A percentile compares a stretch with the other conserved stretches of the same genome.
Conservation (phyloP, 2,113 vertebrate species). For the Halichoerus grypus region DNA sequence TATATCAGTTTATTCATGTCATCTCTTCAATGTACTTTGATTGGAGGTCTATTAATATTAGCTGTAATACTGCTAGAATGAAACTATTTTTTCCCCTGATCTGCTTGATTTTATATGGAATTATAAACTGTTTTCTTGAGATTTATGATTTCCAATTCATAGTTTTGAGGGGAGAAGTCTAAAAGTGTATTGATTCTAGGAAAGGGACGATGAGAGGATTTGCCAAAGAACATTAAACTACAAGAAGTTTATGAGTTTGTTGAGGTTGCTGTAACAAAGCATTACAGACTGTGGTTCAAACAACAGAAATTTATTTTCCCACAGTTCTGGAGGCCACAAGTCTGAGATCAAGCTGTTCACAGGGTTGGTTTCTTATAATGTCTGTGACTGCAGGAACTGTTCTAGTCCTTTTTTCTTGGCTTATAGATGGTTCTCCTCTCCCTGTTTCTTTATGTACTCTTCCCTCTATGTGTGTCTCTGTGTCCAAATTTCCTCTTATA, state of each 20-base stretch:
- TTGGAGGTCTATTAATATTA: conserved; percentile 1
- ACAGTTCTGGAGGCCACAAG: neutral
- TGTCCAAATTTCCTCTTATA: neutral
- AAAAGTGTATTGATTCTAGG: neutral
- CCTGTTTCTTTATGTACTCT: neutral
- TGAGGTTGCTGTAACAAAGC: neutral
- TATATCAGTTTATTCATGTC: neutral
- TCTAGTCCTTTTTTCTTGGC: neutral
- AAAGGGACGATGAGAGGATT: neutral
- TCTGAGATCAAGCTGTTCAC: neutral
- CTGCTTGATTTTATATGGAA: neutral
- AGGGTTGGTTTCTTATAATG: neutral
- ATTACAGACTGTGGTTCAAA: neutral
- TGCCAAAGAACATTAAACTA: neutral
- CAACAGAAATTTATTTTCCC: neutral
- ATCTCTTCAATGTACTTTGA: neutral
- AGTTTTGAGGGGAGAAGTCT: neutral
- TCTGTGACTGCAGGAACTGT: accelerated
- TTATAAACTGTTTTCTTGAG: neutral
- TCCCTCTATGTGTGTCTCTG: neutral
- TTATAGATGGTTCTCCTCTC: neutral
- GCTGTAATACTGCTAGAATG: neutral
- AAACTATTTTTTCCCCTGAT: neutral
- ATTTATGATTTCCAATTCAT: neutral
- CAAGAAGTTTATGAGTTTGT: neutral